Evolutionary conservation across 1,140 invertebrate genomes (phyloP).

Genomic region (Diorhabda carinulata): DNA sequence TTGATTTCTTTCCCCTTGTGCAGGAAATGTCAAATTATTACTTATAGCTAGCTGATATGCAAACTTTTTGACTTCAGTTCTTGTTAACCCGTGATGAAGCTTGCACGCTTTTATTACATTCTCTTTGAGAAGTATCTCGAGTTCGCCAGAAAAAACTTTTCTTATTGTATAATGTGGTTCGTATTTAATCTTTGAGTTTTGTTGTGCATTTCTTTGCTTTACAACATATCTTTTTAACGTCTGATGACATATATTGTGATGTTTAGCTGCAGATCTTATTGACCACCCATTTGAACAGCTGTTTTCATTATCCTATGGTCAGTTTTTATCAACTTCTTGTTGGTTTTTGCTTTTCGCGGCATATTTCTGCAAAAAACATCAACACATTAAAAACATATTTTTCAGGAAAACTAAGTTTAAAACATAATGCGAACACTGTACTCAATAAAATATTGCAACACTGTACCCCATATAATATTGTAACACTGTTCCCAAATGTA

Average conservation of each 20-base stretch:
- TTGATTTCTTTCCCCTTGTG: not conserved
- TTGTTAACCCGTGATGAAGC: constrained; percentile 4
- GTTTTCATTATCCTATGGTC: not conserved
- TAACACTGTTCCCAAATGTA: not conserved
- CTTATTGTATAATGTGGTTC: not conserved
- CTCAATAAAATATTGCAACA: not conserved
- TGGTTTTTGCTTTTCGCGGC: not conserved
- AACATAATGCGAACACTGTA: not conserved
- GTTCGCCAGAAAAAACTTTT: constrained; percentile 4
- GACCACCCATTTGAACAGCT: not conserved
- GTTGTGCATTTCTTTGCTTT: not conserved
- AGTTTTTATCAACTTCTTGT: not conserved
- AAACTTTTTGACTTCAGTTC: not conserved
- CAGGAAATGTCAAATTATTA: not conserved
- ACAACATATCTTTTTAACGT: not conserved
- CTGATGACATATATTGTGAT: not conserved
- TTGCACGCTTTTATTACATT: not conserved
- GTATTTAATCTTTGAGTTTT: not conserved
- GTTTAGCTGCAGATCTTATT: not conserved
- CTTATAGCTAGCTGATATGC: not conserved
- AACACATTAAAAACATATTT: not conserved
- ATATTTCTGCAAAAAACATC: not conserved
- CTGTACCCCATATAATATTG: not conserved
- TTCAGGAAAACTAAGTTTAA: not conserved
- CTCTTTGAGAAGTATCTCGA: not conserved